These are phyloP conservation scores for Toxotes lorentzi DNA, from an alignment of 2,797 vertebrate species.

Conservation along the genomic window DNA sequence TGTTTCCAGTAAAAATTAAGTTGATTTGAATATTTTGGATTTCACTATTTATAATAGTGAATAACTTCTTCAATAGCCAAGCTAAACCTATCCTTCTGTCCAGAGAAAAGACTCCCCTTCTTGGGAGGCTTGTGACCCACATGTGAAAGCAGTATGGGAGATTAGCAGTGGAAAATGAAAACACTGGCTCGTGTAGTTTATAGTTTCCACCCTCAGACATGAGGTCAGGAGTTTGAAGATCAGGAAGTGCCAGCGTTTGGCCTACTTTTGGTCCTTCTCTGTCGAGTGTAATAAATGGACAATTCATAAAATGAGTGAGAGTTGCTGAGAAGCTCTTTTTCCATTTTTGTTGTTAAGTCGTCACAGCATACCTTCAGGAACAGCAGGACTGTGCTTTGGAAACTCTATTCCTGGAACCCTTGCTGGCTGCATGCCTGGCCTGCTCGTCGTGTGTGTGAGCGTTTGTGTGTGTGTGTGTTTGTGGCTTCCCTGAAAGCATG, in stretches of 20 bases:
- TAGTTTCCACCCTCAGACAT: slow-evolving; percentile 27
- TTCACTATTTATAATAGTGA: neutral
- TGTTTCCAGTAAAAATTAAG: neutral
- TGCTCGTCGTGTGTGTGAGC: neutral
- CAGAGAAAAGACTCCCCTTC: neutral
- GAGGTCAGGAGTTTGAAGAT: slow-evolving; percentile 19
- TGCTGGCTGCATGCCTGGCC: neutral
- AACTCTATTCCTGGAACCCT: slow-evolving; percentile 41
- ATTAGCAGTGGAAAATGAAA: slow-evolving; percentile 51
- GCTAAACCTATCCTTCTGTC: neutral
- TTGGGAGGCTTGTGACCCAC: slow-evolving; percentile 15
- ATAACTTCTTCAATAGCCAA: neutral
- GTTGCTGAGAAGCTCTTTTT: neutral
- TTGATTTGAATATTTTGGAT: neutral
- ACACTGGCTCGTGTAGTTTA: neutral
- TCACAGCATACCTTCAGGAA: neutral
- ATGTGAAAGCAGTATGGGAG: slow-evolving; percentile 19
- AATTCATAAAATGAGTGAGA: slow-evolving; percentile 2
- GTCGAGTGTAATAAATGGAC: neutral
- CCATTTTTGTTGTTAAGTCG: neutral
- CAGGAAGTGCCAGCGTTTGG: slow-evolving; percentile 8
- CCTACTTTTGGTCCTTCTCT: slow-evolving; percentile 25
- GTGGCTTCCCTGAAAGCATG: neutral
- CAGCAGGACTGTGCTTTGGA: slow-evolving; percentile 29
- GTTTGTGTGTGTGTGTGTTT: neutral